Percentiles rank a stretch among this genome's conserved stretches.
Conservation (phyloP, 2,888 invertebrate species). For the Horisme vitalbata region DNA sequence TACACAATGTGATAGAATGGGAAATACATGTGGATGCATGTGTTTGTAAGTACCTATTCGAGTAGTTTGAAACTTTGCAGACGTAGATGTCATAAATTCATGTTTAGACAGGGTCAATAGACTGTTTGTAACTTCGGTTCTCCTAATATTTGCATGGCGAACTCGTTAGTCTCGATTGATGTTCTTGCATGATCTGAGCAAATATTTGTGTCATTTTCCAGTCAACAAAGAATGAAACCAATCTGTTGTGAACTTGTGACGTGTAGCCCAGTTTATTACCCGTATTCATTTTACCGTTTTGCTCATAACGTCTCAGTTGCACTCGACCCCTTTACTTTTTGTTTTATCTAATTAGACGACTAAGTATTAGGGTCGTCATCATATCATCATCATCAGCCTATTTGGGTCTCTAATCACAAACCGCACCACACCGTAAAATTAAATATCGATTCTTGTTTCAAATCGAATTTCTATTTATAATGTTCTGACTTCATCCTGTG, state of each 20-base stretch:
- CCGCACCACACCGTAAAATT: conserved; percentile 55
- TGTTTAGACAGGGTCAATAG: conserved; percentile 12
- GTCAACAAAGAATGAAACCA: conserved; percentile 1
- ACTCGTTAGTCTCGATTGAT: neutral
- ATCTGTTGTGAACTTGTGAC: conserved; percentile 8
- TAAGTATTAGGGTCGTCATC: too few relatives aligned
- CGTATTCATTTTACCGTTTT: conserved; percentile 32
- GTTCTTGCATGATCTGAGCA: neutral
- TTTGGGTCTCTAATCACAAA: too few relatives aligned
- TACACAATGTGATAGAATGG: conserved; percentile 24
- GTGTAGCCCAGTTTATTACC: conserved; percentile 6
- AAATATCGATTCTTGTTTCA: conserved; percentile 52
- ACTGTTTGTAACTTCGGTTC: conserved; percentile 6
- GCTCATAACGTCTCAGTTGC: conserved; percentile 46
- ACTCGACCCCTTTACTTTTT: conserved; percentile 34
- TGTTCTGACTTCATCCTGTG: conserved; percentile 61
- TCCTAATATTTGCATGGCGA: neutral
- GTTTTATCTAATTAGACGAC: too few relatives aligned
- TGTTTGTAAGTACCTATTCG: neutral
- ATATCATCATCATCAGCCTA: too few relatives aligned
- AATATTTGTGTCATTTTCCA: neutral
- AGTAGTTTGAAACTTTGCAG: conserved; percentile 16
- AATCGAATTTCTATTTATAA: conserved; percentile 68
- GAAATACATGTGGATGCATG: conserved; percentile 17
- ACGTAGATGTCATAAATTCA: conserved; percentile 6